Conservation (phyloP, 2,797 vertebrate genomes). For the Tapirus indicus region DNA sequence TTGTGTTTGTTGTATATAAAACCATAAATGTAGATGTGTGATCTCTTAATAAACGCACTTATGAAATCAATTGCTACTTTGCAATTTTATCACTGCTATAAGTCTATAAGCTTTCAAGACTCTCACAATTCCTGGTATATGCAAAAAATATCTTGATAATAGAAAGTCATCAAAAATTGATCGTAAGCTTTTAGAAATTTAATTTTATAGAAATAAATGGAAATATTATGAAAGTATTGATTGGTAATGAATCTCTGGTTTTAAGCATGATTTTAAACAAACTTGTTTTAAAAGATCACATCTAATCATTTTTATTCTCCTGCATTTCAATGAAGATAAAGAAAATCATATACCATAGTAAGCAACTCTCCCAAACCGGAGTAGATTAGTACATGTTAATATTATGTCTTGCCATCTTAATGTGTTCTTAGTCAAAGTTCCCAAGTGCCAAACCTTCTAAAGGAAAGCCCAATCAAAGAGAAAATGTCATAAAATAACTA, state of each 20-base stretch:
- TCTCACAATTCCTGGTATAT: not conserved
- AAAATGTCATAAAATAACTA: not conserved
- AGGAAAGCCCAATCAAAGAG: not conserved
- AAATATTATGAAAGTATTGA: slow-evolving; percentile 11
- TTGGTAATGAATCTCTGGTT: not conserved
- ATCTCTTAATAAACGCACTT: not conserved
- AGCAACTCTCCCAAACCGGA: not conserved
- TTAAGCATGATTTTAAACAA: slow-evolving; percentile 54
- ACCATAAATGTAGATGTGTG: not conserved
- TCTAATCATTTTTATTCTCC: not conserved
- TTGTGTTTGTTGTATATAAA: not conserved
- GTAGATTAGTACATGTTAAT: not conserved
- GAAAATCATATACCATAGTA: not conserved
- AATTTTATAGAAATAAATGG: slow-evolving; percentile 52
- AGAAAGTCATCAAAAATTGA: slow-evolving; percentile 26
- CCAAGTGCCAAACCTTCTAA: not conserved
- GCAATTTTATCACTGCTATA: not conserved
- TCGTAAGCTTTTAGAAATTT: slow-evolving; percentile 43
- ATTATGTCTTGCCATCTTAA: not conserved
- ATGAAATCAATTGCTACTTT: slow-evolving; percentile 49
- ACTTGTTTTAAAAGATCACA: not conserved
- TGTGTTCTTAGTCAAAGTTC: not conserved
- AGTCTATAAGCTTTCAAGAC: not conserved
- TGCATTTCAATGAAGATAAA: not conserved
- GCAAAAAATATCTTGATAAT: slow-evolving; percentile 30